A percentile compares a stretch with the other conserved stretches of the same genome.
Conservation (phyloP, 2,797 vertebrate species). For the Taenioides sp. region DNA sequence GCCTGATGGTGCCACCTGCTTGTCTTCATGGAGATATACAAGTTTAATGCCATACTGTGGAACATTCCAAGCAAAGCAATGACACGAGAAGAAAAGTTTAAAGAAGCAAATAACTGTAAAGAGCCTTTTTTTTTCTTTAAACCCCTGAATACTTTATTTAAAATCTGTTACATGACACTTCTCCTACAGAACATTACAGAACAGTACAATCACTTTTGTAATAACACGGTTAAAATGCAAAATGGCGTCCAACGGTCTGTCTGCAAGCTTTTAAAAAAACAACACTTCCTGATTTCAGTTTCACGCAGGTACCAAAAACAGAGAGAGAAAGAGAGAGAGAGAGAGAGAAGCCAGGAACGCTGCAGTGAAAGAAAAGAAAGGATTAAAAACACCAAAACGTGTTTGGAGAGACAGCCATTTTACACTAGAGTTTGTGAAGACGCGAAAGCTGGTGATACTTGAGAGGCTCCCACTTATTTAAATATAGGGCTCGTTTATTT, state of each 20-base stretch:
- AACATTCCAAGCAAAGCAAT: no score
- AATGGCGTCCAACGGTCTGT: constrained; percentile 58
- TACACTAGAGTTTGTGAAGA: constrained; percentile 18
- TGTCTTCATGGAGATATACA: no score
- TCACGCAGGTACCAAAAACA: constrained; percentile 26
- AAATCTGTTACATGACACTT: constrained; percentile 79
- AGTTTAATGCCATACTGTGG: no score
- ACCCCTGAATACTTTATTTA: constrained; percentile 84
- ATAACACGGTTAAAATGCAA: constrained; percentile 75
- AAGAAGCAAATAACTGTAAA: background rate
- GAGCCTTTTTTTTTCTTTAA: constrained; percentile 49
- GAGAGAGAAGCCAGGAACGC: constrained; percentile 50
- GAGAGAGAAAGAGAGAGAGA: constrained; percentile 25
- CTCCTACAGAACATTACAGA: constrained; percentile 76
- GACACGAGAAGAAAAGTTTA: no score
- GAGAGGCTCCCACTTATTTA: constrained; percentile 25
- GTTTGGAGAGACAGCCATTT: constrained; percentile 13
- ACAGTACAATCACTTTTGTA: constrained; percentile 79
- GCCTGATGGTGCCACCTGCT: no score
- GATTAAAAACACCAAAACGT: constrained; percentile 55
- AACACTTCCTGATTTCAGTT: constrained; percentile 53
- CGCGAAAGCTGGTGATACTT: constrained; percentile 55
- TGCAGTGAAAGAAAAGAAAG: constrained; percentile 28
- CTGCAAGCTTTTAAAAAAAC: constrained; percentile 53
- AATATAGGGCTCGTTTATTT: background rate